These are phyloP conservation scores for Odontothrips loti DNA, from an alignment of 2,888 invertebrate species.

Conservation along the genomic window DNA sequence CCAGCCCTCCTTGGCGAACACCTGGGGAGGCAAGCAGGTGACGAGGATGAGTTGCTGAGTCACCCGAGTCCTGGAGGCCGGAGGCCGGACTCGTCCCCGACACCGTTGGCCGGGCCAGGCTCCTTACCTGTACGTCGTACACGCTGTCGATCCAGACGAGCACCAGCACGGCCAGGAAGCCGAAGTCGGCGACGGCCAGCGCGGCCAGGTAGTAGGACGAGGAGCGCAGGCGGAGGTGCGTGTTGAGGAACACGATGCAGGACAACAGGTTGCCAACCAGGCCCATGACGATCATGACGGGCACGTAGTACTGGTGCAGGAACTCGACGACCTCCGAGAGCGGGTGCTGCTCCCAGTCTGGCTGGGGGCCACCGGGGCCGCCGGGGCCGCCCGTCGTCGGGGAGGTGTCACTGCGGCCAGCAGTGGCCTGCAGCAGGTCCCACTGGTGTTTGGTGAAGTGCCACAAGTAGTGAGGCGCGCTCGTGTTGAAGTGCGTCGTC, in stretches of 20 bases:
- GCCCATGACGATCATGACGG: constrained; percentile 56
- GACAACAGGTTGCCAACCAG: constrained; percentile 58
- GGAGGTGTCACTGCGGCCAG: background rate
- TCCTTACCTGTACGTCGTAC: constrained; percentile 41
- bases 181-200: constrained; percentile 57
- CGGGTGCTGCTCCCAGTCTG: background rate
- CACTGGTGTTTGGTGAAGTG: too few species aligned
- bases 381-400: background rate
- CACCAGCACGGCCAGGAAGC: constrained; percentile 54
- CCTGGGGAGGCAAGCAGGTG: constrained; percentile 38
- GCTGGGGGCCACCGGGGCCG: background rate
- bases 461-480: too few species aligned
- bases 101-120: too few species aligned
- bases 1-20: constrained; percentile 55
- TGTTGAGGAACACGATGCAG: constrained; percentile 57
- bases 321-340: constrained; percentile 46
- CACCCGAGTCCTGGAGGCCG: too few species aligned
- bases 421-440: too few species aligned
- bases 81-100: too few species aligned
- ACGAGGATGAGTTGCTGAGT: too few species aligned
- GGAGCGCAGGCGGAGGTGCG: constrained; percentile 57
- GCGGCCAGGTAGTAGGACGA: constrained; percentile 62
- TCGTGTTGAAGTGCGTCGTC: too few species aligned
- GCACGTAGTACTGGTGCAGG: constrained; percentile 57
- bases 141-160: constrained; percentile 54